These are phyloP conservation scores for Phengaris arion DNA, from an alignment of 2,888 invertebrate genomes.

Conservation along the genomic window DNA sequence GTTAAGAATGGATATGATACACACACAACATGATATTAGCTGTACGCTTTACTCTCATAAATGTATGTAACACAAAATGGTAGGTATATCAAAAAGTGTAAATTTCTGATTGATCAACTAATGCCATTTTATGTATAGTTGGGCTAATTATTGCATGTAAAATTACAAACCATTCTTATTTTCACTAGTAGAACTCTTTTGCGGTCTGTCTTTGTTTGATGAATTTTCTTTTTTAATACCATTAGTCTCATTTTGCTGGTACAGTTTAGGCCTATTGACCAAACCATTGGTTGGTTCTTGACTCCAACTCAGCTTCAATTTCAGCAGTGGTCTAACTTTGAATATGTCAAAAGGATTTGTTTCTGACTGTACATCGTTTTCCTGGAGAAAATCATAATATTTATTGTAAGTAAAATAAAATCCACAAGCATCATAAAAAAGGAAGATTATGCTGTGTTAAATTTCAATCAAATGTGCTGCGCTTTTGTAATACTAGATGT, in stretches of 20 bases:
- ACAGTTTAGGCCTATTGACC: constrained; percentile 83
- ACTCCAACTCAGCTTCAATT: constrained; percentile 92
- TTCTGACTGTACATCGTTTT: constrained; percentile 64
- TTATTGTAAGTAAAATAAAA: background rate
- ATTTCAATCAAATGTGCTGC: too few species aligned
- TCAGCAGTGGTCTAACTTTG: constrained; percentile 88
- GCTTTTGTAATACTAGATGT: too few species aligned
- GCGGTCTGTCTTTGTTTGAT: constrained; percentile 57
- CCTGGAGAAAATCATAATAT: constrained; percentile 48
- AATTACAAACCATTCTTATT: constrained; percentile 56
- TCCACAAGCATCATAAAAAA: too few species aligned
- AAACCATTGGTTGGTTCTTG: constrained; percentile 83
- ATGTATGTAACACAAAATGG: too few species aligned
- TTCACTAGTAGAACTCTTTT: constrained; percentile 56
- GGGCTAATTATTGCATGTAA: too few species aligned
- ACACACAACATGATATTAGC: too few species aligned
- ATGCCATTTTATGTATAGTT: too few species aligned
- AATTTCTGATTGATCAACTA: too few species aligned
- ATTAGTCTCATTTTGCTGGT: constrained; percentile 64
- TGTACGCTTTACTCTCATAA: too few species aligned
- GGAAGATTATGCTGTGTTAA: too few species aligned
- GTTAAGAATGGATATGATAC: too few species aligned
- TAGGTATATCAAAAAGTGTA: too few species aligned
- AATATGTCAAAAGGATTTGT: constrained; percentile 86
- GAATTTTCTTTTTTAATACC: constrained; percentile 60